Evolutionary conservation across 1,140 invertebrate species (phyloP), one percentile per base, ranked within the genome.

Genomic region (Muscidifurax raptorellus): DNA sequence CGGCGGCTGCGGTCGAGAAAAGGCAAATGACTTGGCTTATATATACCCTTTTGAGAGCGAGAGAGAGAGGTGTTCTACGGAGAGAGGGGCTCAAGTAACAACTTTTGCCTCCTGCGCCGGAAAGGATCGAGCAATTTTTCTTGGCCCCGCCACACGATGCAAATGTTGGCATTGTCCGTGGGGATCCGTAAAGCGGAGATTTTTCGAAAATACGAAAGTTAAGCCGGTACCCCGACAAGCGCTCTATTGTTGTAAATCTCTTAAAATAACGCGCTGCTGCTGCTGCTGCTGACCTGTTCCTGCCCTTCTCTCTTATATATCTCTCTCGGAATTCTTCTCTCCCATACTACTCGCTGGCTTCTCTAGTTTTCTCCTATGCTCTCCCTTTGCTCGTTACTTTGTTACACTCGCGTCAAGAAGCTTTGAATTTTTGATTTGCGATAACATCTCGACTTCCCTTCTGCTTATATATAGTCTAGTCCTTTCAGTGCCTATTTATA

Each of bases 201-300:
- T 87, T 87, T 84, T 81, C 76, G 40, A 75, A 86, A 83, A 84
- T 83, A 67, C 69, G 64, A 85, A 88, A 90, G 90, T 88, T 87
- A 87, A 88, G 75, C 79, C 83, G 75, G 12, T 12, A 69, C 25
- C 32, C 12, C 27, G 12, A 0, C 30, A 28, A 72, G 12, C 66
- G 32, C 15, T 44, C 75, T 40, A 87, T 89, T 89, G 85, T 89
- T 86, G 81, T 89, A 89, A 89, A 90, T 90, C 88, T 88, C 81
- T 89, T 88, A 82, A 89, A 89, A 90, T 91, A 91, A 90, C 87
- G 81, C 83, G 9, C 22, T 59, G 75, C 86, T 82, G 87, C 88
- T 86, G 79, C 72, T 4, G 12, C 40, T 40, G 30, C 64, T 85
- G 83, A 88, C 88, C 90, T 88, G 87, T 69, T 86, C 76, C 80